Base-by-base conservation (phyloP, 2,888 invertebrate genomes). In the Eueremaeus valkanovi region DNA sequence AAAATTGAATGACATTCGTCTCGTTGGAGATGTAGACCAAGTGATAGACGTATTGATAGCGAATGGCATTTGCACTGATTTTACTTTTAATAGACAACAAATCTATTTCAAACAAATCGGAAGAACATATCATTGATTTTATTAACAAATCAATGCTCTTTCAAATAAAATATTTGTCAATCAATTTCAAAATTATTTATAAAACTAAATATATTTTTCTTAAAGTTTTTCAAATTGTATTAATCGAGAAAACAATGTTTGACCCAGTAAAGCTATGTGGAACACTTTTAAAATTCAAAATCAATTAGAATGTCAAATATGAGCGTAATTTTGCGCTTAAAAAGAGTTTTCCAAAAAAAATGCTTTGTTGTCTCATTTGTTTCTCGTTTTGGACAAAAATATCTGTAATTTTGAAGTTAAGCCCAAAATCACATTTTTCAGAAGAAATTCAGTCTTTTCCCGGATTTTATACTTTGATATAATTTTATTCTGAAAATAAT, bases 1-100 rank as follows among this genome's bases (percentile, higher is more conserved):
- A 61, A 31, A 29, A 61, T 61, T 61, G 33, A 24, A 58, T 24
- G 5, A 18, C 61, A 61, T 61, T 61, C 61, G 31, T 61, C 61
- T 31, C 24, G 61, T n/a, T 8, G 9, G 29, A 31, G 5, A 31
- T 31, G 9, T 3, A 6, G 51, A 24, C 8, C 21, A 6, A 51
- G n/a, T 51, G 51, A 51, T 51, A 21, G 51, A n/a, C 21, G 13
- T n/a, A 24, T 24, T 24, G 21, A 51, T 51, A 6, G 3, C 51
- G n/a, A n/a, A n/a, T n/a, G n/a, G n/a, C n/a, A n/a, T n/a, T n/a
- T 51, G 2, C 51, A 51, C 8, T 6, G 21, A 51, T 51, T 11
- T 3, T n/a, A n/a, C 51, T 51, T 51, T 24, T 3, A 45, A 11
- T 24, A 29, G n/a, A n/a, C n/a, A n/a, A n/a, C n/a, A n/a, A n/a